A percentile compares a stretch with the other conserved stretches of the same genome.
phyloP scores from a whole-genome alignment of 2,113 vertebrate genomes.

The Sapayoa aenigma region DNA sequence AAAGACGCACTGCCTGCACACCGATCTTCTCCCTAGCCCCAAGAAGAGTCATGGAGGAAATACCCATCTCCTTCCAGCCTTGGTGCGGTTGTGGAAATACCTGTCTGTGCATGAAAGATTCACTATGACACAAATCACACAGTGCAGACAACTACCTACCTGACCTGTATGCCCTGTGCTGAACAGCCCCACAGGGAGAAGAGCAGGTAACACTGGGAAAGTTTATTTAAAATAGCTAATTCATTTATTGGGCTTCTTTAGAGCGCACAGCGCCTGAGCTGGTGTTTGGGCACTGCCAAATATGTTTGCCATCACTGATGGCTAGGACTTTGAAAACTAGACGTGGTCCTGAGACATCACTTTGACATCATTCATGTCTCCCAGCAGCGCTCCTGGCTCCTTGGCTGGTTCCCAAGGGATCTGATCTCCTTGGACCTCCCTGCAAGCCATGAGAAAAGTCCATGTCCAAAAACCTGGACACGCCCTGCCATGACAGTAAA shows the following conservation, averaged over 20 bases:
- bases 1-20: neutral
- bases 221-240: neutral
- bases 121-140: neutral
- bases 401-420: neutral
- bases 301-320: fast-evolving
- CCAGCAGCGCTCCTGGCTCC: neutral
- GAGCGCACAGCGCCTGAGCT: neutral
- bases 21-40: neutral
- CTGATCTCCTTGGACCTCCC: neutral
- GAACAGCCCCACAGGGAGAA: neutral
- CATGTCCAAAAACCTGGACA: neutral
- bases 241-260: neutral
- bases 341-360: neutral
- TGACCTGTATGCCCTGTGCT: neutral
- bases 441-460: neutral
- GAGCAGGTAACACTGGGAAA: neutral
- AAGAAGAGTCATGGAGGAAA: neutral
- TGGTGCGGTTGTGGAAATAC: neutral
- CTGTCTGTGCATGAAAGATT: neutral
- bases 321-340: neutral
- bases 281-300: neutral
- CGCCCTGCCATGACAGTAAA: neutral
- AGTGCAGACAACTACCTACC: neutral
- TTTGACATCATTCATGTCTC: neutral
- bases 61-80: neutral